Evolutionary conservation across 1,140 invertebrate genomes (phyloP), one percentile per base, ranked within the genome.

Genomic region (Trichonephila clavipes): DNA sequence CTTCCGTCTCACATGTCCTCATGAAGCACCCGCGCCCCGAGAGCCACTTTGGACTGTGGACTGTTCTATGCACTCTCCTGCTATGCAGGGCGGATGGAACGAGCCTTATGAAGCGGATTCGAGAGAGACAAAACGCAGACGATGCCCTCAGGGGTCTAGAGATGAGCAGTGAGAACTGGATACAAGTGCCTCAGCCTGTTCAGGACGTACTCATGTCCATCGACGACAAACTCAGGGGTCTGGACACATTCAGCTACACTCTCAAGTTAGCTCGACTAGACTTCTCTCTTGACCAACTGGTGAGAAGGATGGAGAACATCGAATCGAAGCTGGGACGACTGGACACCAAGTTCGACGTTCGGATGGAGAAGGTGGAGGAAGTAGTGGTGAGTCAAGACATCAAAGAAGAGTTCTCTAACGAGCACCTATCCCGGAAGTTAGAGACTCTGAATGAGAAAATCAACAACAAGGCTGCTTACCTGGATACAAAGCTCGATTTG

Each of bases 141-240:
- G 77, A 94, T 66, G 61, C 72, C 61, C 28, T 83, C 2, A 82
- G 61, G 59, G 87, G 86, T 0, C 19, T 93, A 19, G 85, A 93
- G 16, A 61, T 88, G 69, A 83, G 24, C 40, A 69, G 69, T 19
- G 92, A 89, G 40, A 82, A 24, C 18, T 93, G 91, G 91, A 19
- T 93, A 2, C 83, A 87, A 7, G 82, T 94, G 18, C 93, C 92
- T 1, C 87, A 86, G 85, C 24, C 64, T 1, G 21, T 94, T 4
- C 92, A 94, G n/a, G 90, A 94, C 18, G 93, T 94, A 8, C 88
- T 94, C 1, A 51, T 87, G 40, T 93, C 88, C 2, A 91, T 97
- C 28, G 97, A 97, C 95, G 96, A 97, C 92, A 95, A 96, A 82
- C 95, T 97, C n/a, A 95, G 96, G 51, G 95, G 96, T 85, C 94